Conservation (phyloP, 2,113 vertebrate genomes). For the Ariopsis seemanni region DNA sequence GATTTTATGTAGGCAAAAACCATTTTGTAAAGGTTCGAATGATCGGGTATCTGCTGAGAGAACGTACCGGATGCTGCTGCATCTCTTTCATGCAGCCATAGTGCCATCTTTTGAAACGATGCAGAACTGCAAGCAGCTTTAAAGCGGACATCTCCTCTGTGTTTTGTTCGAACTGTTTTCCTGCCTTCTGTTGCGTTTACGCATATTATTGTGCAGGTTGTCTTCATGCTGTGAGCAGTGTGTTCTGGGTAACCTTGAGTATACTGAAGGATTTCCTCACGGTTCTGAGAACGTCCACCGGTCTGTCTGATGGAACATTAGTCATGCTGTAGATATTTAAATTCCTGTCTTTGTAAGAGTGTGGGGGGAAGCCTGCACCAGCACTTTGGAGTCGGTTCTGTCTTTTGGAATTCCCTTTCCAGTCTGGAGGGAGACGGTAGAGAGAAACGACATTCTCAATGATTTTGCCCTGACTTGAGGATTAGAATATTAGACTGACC, state of each 20-base stretch:
- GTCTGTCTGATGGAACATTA: constrained; percentile 57
- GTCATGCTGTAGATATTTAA: constrained; percentile 44
- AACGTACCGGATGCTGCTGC: too few relatives aligned
- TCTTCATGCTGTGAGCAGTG: constrained; percentile 51
- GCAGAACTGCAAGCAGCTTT: constrained; percentile 66
- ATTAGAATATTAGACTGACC: not conserved
- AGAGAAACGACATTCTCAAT: not conserved
- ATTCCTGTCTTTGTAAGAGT: not conserved
- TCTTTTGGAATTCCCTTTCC: not conserved
- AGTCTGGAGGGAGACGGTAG: not conserved
- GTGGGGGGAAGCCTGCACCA: not conserved
- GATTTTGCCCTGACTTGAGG: not conserved
- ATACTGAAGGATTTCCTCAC: constrained; percentile 56
- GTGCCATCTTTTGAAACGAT: constrained; percentile 87
- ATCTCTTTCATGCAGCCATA: constrained; percentile 80
- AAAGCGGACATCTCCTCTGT: constrained; percentile 14
- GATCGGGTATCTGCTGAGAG: not conserved
- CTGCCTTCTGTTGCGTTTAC: constrained; percentile 40
- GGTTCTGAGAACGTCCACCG: constrained; percentile 33
- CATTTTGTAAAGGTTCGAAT: constrained; percentile 11
- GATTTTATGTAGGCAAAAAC: constrained; percentile 13
- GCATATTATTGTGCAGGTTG: constrained; percentile 51
- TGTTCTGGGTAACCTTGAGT: constrained; percentile 55
- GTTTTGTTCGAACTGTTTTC: constrained; percentile 9
- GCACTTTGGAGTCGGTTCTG: not conserved